Evolutionary conservation across 1,140 invertebrate species (phyloP).

Genomic region (Drosophila pallidifrons): DNA sequence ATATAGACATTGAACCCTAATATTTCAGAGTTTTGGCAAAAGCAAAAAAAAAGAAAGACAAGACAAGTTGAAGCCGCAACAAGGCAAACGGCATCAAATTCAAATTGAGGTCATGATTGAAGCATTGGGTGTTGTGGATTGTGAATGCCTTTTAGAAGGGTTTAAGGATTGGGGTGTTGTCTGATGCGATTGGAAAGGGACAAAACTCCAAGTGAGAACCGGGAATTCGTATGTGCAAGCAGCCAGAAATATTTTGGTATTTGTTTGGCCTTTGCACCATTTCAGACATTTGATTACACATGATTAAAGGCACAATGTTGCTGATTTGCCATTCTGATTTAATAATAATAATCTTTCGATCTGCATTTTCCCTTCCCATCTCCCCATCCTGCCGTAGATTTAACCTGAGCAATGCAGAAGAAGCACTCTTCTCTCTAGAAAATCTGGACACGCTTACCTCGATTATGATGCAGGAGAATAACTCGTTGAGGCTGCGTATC

Average conservation of each 20-base stretch:
- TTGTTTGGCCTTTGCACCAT: slow-evolving; percentile 19
- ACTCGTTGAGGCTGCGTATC: slow-evolving; percentile 78
- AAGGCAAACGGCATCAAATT: slow-evolving; percentile 78
- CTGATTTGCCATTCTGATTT: slow-evolving; percentile 74
- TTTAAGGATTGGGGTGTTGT: background rate
- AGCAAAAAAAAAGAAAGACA: slow-evolving; percentile 13
- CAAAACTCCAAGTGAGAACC: slow-evolving; percentile 50
- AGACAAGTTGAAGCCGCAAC: slow-evolving; percentile 66
- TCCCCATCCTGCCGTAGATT: slow-evolving; percentile 57
- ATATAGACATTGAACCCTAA: slow-evolving; percentile 76
- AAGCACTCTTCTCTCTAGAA: slow-evolving; percentile 80
- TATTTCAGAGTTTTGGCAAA: slow-evolving; percentile 62
- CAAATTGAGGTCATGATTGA: slow-evolving; percentile 84
- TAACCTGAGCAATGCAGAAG: slow-evolving; percentile 82
- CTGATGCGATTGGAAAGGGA: slow-evolving; percentile 4
- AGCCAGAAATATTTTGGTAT: slow-evolving; percentile 63
- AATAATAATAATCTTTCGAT: slow-evolving; percentile 50
- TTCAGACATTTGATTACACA: slow-evolving; percentile 60
- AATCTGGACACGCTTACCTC: slow-evolving; percentile 82
- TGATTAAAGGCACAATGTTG: slow-evolving; percentile 74
- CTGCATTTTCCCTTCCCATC: background rate
- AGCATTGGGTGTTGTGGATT: slow-evolving; percentile 32
- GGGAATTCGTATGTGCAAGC: slow-evolving; percentile 45
- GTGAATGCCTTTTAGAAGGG: background rate
- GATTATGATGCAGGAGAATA: slow-evolving; percentile 82